phyloP scores from a whole-genome alignment of 2,797 vertebrate species.

The Petrocephalus sullivani region DNA sequence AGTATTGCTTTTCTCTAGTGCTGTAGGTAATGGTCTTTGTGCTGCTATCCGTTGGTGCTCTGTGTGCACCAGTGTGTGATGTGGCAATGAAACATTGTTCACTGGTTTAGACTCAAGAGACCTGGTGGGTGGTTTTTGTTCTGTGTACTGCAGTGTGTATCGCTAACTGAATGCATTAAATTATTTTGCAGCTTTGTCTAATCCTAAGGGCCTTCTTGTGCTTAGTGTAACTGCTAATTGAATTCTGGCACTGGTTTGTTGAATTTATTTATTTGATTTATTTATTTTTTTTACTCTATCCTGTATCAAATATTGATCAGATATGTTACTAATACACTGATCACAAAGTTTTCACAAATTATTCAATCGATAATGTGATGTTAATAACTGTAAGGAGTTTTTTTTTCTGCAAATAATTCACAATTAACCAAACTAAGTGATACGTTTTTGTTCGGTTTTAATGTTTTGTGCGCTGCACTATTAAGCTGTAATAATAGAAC shows the following conservation, averaged over 20 bases:
- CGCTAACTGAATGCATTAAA: background rate
- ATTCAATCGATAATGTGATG: background rate
- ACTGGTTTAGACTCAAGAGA: background rate
- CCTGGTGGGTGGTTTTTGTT: conserved; percentile 1
- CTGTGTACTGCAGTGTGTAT: background rate
- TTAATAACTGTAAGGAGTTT: background rate
- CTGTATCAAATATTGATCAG: background rate
- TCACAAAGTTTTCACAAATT: background rate
- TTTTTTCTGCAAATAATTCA: background rate
- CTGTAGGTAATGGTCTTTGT: background rate
- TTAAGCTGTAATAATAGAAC: background rate
- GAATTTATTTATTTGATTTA: background rate
- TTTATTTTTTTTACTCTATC: background rate
- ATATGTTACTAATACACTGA: background rate
- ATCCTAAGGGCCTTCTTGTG: background rate
- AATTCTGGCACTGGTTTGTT: background rate
- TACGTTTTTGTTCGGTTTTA: background rate
- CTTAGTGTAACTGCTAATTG: background rate
- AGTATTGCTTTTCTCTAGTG: background rate
- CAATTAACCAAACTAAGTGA: background rate
- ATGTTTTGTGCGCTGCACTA: background rate
- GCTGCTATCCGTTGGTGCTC: background rate
- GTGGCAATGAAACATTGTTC: conserved; percentile 10
- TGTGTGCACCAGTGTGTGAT: conserved; percentile 8
- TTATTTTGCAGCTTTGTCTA: background rate